These are phyloP conservation scores for Xiphophorus couchianus DNA, from an alignment of 2,113 vertebrate species.

Conservation along the genomic window DNA sequence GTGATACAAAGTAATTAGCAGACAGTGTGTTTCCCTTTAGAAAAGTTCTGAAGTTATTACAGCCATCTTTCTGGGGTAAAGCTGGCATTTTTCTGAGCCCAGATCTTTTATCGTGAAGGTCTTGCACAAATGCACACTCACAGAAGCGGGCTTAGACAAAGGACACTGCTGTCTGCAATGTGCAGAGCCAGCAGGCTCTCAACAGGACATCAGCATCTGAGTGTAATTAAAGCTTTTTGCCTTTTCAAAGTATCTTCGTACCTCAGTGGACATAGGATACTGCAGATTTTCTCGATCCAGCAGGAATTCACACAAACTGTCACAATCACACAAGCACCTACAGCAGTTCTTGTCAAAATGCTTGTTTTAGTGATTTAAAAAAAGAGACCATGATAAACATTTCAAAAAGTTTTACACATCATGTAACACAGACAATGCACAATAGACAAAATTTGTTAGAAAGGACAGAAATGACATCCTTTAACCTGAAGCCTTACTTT, in stretches of 20 bases:
- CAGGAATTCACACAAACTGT: constrained; percentile 15
- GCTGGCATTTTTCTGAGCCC: constrained; percentile 20
- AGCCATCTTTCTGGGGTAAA: constrained; percentile 21
- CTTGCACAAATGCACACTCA: constrained; percentile 4
- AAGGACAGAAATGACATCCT: neutral
- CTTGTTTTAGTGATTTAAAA: neutral
- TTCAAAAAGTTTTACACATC: neutral
- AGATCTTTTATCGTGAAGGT: constrained; percentile 20
- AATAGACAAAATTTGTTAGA: neutral
- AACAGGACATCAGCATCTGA: constrained; percentile 50
- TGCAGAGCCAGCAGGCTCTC: constrained; percentile 58
- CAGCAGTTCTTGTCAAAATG: neutral
- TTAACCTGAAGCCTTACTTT: neutral
- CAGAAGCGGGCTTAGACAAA: neutral
- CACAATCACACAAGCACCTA: constrained; percentile 14
- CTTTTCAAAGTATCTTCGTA: constrained; percentile 42
- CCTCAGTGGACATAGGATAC: constrained; percentile 2
- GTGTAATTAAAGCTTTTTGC: constrained; percentile 63
- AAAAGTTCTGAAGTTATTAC: constrained; percentile 26
- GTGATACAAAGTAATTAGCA: constrained; percentile 53
- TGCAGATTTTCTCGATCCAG: neutral
- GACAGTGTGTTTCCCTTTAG: constrained; percentile 18
- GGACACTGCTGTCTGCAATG: constrained; percentile 48
- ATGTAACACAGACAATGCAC: neutral
- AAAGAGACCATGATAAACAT: neutral